Evolutionary conservation across 1,140 invertebrate genomes (phyloP).

Genomic region (Tetragnatha versicolor): DNA sequence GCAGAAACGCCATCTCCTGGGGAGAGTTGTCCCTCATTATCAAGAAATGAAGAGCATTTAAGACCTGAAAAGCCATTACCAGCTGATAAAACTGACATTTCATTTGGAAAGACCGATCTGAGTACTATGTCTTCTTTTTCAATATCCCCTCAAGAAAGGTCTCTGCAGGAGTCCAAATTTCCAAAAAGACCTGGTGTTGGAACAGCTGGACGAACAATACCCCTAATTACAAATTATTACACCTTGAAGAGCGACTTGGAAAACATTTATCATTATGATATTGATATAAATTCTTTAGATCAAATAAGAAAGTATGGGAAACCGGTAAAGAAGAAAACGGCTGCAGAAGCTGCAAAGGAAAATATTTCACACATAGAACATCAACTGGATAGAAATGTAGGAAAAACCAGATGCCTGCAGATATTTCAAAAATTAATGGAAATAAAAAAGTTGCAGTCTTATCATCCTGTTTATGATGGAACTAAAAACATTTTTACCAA

Average conservation of each 20-base stretch:
- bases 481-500: slow-evolving; percentile 44
- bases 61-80: no score
- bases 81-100: no score
- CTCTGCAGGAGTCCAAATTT: background rate
- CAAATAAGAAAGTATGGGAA: slow-evolving; percentile 27
- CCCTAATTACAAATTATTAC: slow-evolving; percentile 26
- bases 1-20: no score
- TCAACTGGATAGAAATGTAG: background rate
- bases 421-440: background rate
- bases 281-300: slow-evolving; percentile 17
- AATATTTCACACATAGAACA: background rate
- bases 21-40: no score
- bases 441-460: background rate
- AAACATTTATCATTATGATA: slow-evolving; percentile 38
- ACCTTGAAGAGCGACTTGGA: background rate
- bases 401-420: slow-evolving; percentile 16
- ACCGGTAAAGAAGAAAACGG: background rate
- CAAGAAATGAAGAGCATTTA: no score
- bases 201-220: slow-evolving; percentile 3
- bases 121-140: no score
- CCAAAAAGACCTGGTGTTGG: slow-evolving; percentile 17
- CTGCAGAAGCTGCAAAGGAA: background rate
- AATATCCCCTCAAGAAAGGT: no score
- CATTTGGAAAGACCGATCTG: no score
- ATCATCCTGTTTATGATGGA: slow-evolving; percentile 42